These are phyloP conservation scores for Thinocorus orbignyianus DNA, from an alignment of 2,113 vertebrate species.

Conservation along the genomic window DNA sequence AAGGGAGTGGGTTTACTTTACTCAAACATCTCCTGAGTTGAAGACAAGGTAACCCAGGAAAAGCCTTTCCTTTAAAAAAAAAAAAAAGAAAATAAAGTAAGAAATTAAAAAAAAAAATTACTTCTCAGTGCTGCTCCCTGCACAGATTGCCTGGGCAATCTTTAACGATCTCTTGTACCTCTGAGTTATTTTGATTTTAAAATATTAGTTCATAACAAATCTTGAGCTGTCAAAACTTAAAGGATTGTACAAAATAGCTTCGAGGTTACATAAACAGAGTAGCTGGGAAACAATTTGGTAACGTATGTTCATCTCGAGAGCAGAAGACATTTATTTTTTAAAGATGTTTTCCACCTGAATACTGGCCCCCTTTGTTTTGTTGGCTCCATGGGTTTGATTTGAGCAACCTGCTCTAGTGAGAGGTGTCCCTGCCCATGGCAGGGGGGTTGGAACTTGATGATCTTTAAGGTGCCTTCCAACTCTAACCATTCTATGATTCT, in stretches of 20 bases:
- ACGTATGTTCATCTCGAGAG: background rate
- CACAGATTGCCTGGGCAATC: background rate
- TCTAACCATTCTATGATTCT: too few species aligned
- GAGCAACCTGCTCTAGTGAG: too few species aligned
- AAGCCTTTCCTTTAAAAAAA: background rate
- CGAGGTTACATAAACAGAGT: conserved; percentile 44
- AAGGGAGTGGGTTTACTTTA: conserved; percentile 53
- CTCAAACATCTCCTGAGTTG: background rate
- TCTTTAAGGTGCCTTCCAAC: too few species aligned
- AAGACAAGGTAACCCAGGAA: conserved; percentile 31
- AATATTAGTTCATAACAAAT: conserved; percentile 7
- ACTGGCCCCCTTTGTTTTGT: background rate
- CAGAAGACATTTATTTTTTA: background rate
- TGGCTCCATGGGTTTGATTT: background rate
- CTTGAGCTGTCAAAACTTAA: conserved; percentile 11
- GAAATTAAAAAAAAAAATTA: too few species aligned
- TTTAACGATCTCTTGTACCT: background rate
- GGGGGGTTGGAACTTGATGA: too few species aligned
- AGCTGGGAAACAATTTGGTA: background rate
- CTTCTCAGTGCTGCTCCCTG: background rate
- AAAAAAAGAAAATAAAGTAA: background rate
- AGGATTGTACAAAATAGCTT: conserved; percentile 6
- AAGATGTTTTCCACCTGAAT: background rate
- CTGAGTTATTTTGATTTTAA: conserved; percentile 3
- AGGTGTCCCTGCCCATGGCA: too few species aligned